Conservation (phyloP, 1,140 invertebrate genomes). For the Tetragnatha versicolor region DNA sequence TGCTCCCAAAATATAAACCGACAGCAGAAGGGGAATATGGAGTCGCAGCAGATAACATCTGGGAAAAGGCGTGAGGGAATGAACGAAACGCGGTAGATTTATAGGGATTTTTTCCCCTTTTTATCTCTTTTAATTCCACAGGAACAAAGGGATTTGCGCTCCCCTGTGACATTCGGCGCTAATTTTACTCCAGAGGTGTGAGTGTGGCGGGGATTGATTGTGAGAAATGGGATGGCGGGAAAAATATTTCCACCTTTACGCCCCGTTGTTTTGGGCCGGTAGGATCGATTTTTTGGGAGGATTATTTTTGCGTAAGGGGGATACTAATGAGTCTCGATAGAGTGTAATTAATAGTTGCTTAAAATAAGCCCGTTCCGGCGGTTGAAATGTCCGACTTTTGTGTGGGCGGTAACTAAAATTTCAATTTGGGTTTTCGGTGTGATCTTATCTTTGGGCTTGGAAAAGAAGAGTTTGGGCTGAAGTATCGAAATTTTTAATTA, state of each 20-base stretch:
- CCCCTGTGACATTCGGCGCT: background rate
- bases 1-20: conserved; percentile 43
- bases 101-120: background rate
- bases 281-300: too few relatives aligned
- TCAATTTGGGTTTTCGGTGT: too few relatives aligned
- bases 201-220: background rate
- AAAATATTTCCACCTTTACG: background rate
- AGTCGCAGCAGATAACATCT: conserved; percentile 24
- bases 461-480: too few relatives aligned
- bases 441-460: too few relatives aligned
- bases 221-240: background rate
- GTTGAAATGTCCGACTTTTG: too few relatives aligned
- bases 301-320: too few relatives aligned
- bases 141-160: background rate
- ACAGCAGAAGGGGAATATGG: background rate
- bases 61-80: background rate
- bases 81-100: background rate
- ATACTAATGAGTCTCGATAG: too few relatives aligned
- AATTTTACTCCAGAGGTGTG: background rate
- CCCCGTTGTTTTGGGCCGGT: too few relatives aligned
- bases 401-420: too few relatives aligned
- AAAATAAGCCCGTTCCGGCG: too few relatives aligned
- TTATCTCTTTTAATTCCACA: background rate
- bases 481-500: too few relatives aligned
- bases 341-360: too few relatives aligned